Evolutionary conservation across 2,113 vertebrate species (phyloP).

Genomic region (Phrynocephalus versicolor): DNA sequence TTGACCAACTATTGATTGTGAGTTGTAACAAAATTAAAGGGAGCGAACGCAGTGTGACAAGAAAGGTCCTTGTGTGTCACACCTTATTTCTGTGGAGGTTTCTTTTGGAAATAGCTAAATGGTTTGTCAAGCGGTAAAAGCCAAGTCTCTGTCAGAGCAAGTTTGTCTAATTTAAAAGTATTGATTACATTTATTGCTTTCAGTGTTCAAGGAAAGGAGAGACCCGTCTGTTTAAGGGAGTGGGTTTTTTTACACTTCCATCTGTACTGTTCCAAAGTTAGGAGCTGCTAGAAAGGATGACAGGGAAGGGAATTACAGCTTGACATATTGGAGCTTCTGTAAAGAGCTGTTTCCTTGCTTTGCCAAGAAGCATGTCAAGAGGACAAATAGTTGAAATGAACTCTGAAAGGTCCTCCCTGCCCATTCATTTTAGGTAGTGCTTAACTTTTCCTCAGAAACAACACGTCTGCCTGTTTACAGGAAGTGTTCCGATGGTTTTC

Average conservation of each 20-base stretch:
- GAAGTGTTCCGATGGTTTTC: neutral
- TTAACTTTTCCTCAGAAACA: conserved; percentile 4
- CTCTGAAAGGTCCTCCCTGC: neutral
- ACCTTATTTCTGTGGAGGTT: conserved; percentile 43
- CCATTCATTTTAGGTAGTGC: neutral
- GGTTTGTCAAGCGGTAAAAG: conserved; percentile 49
- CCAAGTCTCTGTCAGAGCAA: conserved; percentile 29
- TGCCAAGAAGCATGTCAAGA: conserved; percentile 15
- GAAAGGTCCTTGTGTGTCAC: conserved; percentile 8
- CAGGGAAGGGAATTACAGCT: conserved; percentile 4
- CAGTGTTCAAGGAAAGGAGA: conserved; percentile 46
- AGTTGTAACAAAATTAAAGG: conserved; percentile 49
- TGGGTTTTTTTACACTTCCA: neutral
- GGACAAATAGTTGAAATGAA: neutral
- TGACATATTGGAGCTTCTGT: neutral
- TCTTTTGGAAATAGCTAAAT: conserved; percentile 47
- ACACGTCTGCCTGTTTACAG: neutral
- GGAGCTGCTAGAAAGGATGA: conserved; percentile 15
- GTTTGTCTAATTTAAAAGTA: conserved; percentile 55
- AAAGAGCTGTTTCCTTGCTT: conserved; percentile 26
- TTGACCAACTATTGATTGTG: conserved; percentile 38
- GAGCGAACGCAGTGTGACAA: conserved; percentile 32
- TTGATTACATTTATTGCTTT: conserved; percentile 56
- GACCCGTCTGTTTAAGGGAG: conserved; percentile 10
- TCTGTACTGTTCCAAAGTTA: conserved; percentile 7